Percentiles rank a stretch among this genome's conserved stretches.
Evolutionary conservation across 2,113 vertebrate species (phyloP).

Genomic region (Eira barbara): DNA sequence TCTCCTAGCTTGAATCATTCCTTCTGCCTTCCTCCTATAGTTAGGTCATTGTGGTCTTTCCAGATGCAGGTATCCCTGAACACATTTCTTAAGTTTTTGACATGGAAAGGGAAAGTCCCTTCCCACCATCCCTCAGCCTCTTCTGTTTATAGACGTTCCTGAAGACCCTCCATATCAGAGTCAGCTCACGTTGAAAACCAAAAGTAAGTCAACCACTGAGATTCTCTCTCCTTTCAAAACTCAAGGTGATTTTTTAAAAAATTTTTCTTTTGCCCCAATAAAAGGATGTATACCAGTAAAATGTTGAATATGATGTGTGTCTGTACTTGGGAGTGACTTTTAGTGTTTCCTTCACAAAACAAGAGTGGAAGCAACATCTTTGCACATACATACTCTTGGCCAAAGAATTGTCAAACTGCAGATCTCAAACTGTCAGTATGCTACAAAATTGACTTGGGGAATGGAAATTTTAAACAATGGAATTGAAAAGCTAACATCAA

Average conservation of each 20-base stretch:
- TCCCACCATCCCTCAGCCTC: fast-evolving
- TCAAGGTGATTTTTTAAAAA: too few species aligned
- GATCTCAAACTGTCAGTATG: not conserved
- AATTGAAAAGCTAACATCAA: not conserved
- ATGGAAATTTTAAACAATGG: not conserved
- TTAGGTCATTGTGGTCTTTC: not conserved
- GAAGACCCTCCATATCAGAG: not conserved
- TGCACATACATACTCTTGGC: not conserved
- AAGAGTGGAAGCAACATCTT: not conserved
- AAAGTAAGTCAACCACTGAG: not conserved
- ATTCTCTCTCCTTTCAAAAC: not conserved
- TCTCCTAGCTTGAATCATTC: not conserved
- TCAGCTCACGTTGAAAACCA: not conserved
- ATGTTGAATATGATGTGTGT: not conserved
- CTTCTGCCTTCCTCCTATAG: not conserved
- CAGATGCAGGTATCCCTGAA: not conserved
- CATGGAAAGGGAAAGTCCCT: not conserved
- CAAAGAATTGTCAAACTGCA: not conserved
- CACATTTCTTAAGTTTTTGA: not conserved
- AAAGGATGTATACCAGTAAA: not conserved
- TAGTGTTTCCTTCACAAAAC: not conserved
- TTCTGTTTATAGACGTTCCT: not conserved
- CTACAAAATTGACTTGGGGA: not conserved
- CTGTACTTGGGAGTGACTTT: not conserved
- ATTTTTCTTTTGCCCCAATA: not conserved